Conservation (phyloP, 35 echinoderm and acorn worm genomes). For the Ophiothrix spiculata region DNA sequence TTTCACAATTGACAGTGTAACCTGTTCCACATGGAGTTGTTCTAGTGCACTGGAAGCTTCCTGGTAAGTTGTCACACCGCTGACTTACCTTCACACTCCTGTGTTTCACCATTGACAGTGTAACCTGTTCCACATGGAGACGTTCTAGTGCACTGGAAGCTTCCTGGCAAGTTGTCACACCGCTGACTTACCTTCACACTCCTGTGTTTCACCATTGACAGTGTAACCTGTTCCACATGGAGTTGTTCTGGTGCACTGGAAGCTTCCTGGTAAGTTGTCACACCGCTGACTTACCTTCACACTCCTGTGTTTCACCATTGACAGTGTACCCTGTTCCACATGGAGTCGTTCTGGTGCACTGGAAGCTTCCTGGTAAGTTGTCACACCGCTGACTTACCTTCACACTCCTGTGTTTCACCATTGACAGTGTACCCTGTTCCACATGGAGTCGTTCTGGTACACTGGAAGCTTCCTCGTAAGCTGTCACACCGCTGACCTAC, state of each 20-base stretch:
- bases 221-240: slow-evolving; percentile 82
- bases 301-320: slow-evolving; percentile 53
- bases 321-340: slow-evolving; percentile 80
- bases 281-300: slow-evolving; percentile 68
- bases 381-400: slow-evolving; percentile 56
- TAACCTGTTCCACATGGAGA: slow-evolving; percentile 80
- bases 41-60: slow-evolving; percentile 53
- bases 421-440: slow-evolving; percentile 74
- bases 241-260: slow-evolving; percentile 47
- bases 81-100: slow-evolving; percentile 75
- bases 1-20: slow-evolving; percentile 56
- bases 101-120: slow-evolving; percentile 49
- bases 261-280: slow-evolving; percentile 49
- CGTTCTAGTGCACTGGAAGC: slow-evolving; percentile 51
- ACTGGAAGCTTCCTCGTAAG: slow-evolving; percentile 44
- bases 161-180: slow-evolving; percentile 40
- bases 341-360: slow-evolving; percentile 52
- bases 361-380: slow-evolving; percentile 46
- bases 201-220: slow-evolving; percentile 48
- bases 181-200: slow-evolving; percentile 69
- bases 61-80: slow-evolving; percentile 25
- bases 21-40: slow-evolving; percentile 72
- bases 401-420: slow-evolving; percentile 61
- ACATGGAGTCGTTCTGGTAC: slow-evolving; percentile 61
- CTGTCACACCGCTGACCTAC: too few species aligned